Base-by-base conservation (phyloP, 2,888 invertebrate genomes). In the Prosopocoilus inquinatus region DNA sequence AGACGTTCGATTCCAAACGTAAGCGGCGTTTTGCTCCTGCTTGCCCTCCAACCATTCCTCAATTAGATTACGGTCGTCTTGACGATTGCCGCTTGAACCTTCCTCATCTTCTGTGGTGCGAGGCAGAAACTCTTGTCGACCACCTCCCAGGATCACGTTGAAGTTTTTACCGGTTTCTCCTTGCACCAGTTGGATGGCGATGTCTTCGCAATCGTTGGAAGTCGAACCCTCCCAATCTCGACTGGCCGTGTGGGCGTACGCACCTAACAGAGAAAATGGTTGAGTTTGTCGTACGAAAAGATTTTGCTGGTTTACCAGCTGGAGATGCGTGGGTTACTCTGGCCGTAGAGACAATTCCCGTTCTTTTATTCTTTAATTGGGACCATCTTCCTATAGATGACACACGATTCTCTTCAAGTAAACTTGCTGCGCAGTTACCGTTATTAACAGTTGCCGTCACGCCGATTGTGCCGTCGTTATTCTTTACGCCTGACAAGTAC, bases 141-240 rank as follows among this genome's bases (percentile, higher is more conserved):
- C 92, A 7, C 92, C 91, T 0, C 91, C 92, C 72, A 91, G 77
- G 43, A 91, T 84, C 0, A 91, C 90, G 75, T 88, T 87, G 15
- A 89, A 82, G 47, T 85, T 80, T 38, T 77, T 78, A 0, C 91
- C 91, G 48, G 89, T 86, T n/a, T 82, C 80, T 9, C 81, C 80
- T 44, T 81, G 81, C 2, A 92, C 75, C 8, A 92, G 78, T 67
- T 92, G 91, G 49, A 82, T 79, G 0, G 90, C 91, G 55, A 91
- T 90, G 66, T 92, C 91, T 47, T 78, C 75, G 71, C 90, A 90
- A 1, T 20, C 28, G 20, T 28, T 28, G 1, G 20, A 28, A 0
- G 76, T 78, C 65, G 90, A 90, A 13, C 81, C 81, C 72, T 91
- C 91, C 85, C 89, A 91, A 66, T 88, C 82, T 1, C 91, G 79